Evolutionary conservation across 1,140 invertebrate genomes (phyloP).

Genomic region (Drosophila ficusphila): DNA sequence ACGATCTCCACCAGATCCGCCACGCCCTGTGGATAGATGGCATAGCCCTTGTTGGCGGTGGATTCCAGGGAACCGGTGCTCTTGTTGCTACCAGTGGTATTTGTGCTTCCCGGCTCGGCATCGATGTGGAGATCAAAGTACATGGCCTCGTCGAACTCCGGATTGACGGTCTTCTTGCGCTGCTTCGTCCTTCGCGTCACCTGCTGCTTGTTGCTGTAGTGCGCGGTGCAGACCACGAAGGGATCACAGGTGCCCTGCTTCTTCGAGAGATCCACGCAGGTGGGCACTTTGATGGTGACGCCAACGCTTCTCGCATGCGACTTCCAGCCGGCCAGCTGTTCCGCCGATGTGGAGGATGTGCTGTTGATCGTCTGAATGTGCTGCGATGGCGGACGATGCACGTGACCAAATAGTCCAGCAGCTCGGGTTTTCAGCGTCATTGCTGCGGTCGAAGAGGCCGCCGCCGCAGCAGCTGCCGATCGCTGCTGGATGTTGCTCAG

Average conservation of each 20-base stretch:
- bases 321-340: conserved; percentile 70
- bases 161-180: conserved; percentile 94
- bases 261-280: conserved; percentile 94
- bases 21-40: conserved; percentile 85
- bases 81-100: conserved; percentile 82
- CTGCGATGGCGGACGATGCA: conserved; percentile 40
- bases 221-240: conserved; percentile 91
- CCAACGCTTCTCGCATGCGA: conserved; percentile 56
- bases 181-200: conserved; percentile 93
- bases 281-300: conserved; percentile 88
- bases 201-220: conserved; percentile 91
- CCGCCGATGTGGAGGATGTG: conserved; percentile 51
- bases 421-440: conserved; percentile 53
- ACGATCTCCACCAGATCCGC: conserved; percentile 89
- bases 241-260: conserved; percentile 96
- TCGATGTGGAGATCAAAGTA: conserved; percentile 91
- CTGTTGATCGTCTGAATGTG: conserved; percentile 19
- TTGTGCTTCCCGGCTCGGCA: conserved; percentile 82
- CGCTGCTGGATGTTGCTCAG: conserved; percentile 75
- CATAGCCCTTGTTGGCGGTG: conserved; percentile 84
- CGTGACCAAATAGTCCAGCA: conserved; percentile 57
- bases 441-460: conserved; percentile 24
- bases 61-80: conserved; percentile 59
- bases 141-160: conserved; percentile 95
- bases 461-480: conserved; percentile 20